phyloP scores from a whole-genome alignment of 1,140 invertebrate species.

The Ceratina japonica region DNA sequence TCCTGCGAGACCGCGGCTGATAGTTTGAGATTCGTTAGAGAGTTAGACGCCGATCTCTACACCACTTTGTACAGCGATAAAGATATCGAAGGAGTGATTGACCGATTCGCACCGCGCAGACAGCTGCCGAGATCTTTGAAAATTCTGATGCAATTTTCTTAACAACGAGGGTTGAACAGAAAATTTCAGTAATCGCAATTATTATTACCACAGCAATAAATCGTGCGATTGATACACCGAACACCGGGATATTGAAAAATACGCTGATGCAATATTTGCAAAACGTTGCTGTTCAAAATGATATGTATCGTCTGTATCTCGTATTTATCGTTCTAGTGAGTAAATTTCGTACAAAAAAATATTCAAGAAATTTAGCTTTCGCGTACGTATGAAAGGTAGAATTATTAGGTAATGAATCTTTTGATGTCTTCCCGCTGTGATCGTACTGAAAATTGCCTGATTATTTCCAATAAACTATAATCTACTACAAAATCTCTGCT shows the following conservation, averaged over 20 bases:
- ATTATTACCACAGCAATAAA: slow-evolving; percentile 1
- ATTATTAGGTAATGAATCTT: too few relatives aligned
- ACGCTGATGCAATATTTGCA: slow-evolving; percentile 29
- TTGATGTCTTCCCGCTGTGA: too few relatives aligned
- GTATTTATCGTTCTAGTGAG: slow-evolving; percentile 11
- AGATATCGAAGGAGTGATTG: slow-evolving; percentile 34
- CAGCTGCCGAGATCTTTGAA: slow-evolving; percentile 44
- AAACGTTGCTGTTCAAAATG: not conserved
- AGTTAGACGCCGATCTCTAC: slow-evolving; percentile 24
- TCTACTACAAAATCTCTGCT: not conserved
- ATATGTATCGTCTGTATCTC: slow-evolving; percentile 22
- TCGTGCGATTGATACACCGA: not conserved
- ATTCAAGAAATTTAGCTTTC: not conserved
- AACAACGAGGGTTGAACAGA: slow-evolving; percentile 34
- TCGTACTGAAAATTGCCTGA: too few relatives aligned
- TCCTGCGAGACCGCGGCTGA: slow-evolving; percentile 30
- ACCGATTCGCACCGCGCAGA: slow-evolving; percentile 38
- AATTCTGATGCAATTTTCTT: slow-evolving; percentile 63
- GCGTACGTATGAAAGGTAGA: too few relatives aligned
- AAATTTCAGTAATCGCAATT: not conserved
- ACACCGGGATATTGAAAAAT: slow-evolving; percentile 1
- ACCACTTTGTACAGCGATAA: slow-evolving; percentile 25
- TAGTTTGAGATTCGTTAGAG: slow-evolving; percentile 41
- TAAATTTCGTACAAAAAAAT: slow-evolving; percentile 7
- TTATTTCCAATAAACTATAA: not conserved